phyloP scores from a whole-genome alignment of 2,113 vertebrate species.

The Cottus gobio region DNA sequence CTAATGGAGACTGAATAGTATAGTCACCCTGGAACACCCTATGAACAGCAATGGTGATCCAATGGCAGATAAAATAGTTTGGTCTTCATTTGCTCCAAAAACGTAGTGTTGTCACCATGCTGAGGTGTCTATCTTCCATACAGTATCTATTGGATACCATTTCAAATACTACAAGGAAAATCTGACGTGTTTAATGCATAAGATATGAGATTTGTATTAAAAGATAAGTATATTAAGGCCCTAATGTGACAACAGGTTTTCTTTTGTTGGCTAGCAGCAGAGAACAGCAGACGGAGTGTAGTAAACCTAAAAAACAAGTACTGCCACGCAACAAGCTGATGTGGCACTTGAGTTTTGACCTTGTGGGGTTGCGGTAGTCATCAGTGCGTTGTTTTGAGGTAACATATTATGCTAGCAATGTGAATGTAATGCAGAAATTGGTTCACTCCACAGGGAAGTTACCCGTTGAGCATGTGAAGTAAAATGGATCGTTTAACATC shows the following conservation, averaged over 20 bases:
- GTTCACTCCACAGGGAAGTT: not conserved
- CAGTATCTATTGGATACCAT: not conserved
- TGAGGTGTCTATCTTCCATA: not conserved
- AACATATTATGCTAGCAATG: not conserved
- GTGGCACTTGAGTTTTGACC: not conserved
- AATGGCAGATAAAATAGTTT: not conserved
- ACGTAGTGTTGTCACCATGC: not conserved
- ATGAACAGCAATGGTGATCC: not conserved
- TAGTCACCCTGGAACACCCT: not conserved
- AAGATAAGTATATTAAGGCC: not conserved
- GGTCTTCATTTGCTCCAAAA: not conserved
- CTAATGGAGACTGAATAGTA: conserved; percentile 31
- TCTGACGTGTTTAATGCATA: not conserved
- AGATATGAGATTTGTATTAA: not conserved
- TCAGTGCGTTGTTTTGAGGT: not conserved
- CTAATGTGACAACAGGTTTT: not conserved
- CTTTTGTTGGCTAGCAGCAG: not conserved
- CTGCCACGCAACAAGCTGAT: not conserved
- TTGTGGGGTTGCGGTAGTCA: not conserved
- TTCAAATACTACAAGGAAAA: not conserved
- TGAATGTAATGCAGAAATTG: not conserved
- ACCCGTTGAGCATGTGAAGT: not conserved
- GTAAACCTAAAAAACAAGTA: no score
- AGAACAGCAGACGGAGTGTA: not conserved
- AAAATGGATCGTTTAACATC: not conserved